Conservation (phyloP, 2,797 vertebrate genomes). For the Sternarchorhynchus goeldii region DNA sequence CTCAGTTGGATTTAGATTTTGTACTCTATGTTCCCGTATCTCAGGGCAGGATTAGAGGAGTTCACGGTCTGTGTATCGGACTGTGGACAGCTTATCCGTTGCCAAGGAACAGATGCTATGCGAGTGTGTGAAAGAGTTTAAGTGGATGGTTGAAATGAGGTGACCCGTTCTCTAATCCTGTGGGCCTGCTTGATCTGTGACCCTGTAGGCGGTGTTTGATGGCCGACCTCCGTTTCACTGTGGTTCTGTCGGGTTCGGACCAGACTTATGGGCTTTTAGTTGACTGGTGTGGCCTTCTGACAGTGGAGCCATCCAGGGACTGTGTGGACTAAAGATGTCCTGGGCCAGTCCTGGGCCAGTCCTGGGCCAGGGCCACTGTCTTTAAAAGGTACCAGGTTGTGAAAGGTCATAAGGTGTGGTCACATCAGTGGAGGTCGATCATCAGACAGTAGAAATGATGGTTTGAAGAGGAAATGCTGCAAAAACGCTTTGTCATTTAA, state of each 20-base stretch:
- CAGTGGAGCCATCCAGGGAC: slow-evolving; percentile 1
- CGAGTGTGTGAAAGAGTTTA: slow-evolving; percentile 47
- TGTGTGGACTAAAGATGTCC: no score
- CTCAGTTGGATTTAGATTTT: slow-evolving; percentile 25
- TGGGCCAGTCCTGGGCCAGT: no score
- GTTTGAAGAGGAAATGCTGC: no score
- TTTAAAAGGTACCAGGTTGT: no score
- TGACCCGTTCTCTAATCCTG: slow-evolving; percentile 40
- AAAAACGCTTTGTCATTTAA: no score
- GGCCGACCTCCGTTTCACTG: not conserved
- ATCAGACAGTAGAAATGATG: no score
- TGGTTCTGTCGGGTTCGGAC: not conserved
- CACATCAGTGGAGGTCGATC: no score
- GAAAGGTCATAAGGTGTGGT: no score
- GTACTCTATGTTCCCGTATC: slow-evolving; percentile 15
- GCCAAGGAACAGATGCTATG: slow-evolving; percentile 29
- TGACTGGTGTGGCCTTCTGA: slow-evolving; percentile 18
- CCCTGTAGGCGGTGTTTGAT: slow-evolving; percentile 40
- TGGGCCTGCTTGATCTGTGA: slow-evolving; percentile 37
- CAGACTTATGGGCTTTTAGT: slow-evolving; percentile 6
- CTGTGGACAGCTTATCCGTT: slow-evolving; percentile 14
- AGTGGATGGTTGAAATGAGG: slow-evolving; percentile 46
- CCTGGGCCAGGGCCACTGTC: no score
- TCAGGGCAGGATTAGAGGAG: slow-evolving; percentile 35
- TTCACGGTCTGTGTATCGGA: slow-evolving; percentile 12